phyloP scores from a whole-genome alignment of 23 tunicate genomes.

The Ciona savignyi region DNA sequence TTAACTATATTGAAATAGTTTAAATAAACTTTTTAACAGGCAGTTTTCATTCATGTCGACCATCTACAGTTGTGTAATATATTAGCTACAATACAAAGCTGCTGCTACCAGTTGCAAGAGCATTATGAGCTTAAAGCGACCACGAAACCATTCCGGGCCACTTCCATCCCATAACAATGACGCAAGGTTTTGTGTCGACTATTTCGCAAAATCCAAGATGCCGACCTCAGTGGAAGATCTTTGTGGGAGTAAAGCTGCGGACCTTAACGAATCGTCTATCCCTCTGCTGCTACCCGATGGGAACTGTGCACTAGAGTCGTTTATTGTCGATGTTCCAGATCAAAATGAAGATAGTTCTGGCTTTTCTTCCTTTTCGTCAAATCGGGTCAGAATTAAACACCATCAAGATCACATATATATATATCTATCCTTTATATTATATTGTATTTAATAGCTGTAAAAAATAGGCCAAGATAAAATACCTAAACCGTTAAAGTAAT shows the following conservation, averaged over 20 bases:
- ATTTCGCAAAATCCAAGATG: neutral
- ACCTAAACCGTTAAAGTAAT: too few species aligned
- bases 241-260: constrained; percentile 1
- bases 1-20: too few species aligned
- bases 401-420: too few species aligned
- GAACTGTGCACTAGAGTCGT: neutral
- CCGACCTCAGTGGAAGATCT: constrained; percentile 10
- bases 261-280: neutral
- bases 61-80: too few species aligned
- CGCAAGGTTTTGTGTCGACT: neutral
- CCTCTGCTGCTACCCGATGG: neutral
- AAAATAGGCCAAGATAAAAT: too few species aligned
- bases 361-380: neutral
- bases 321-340: neutral
- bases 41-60: too few species aligned
- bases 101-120: too few species aligned
- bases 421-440: too few species aligned
- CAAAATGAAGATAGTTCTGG: neutral
- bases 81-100: too few species aligned
- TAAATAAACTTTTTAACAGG: too few species aligned
- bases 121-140: too few species aligned
- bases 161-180: neutral
- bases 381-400: neutral
- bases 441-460: too few species aligned
- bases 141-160: neutral